Evolutionary conservation across 2,888 invertebrate genomes (phyloP).

Genomic region (Boloria selene): DNA sequence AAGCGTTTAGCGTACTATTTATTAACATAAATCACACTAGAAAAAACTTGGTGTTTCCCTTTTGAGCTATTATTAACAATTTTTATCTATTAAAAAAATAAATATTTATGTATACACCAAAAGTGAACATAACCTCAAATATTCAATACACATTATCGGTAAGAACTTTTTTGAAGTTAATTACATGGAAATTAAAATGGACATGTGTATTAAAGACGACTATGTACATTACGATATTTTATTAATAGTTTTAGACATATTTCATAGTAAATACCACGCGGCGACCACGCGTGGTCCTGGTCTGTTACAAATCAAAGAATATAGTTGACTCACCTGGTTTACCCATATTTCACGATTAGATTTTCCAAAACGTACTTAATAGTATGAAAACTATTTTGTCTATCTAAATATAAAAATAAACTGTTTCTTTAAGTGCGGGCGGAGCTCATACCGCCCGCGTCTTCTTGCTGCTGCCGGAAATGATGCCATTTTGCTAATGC

Average conservation of each 20-base stretch:
- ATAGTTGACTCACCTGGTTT: slow-evolving; percentile 67
- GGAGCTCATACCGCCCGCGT: slow-evolving; percentile 59
- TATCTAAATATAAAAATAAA: slow-evolving; percentile 67
- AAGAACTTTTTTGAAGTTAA: too few relatives aligned
- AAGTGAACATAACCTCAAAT: slow-evolving; percentile 13
- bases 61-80: too few relatives aligned
- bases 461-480: slow-evolving; percentile 65
- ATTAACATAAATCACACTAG: too few relatives aligned
- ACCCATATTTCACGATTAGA: slow-evolving; percentile 54
- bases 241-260: not conserved
- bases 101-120: not conserved
- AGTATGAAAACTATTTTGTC: slow-evolving; percentile 39
- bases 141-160: not conserved
- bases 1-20: too few relatives aligned
- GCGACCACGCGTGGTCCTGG: slow-evolving; percentile 43
- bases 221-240: too few relatives aligned
- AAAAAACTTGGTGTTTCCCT: too few relatives aligned
- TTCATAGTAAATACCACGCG: slow-evolving; percentile 48
- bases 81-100: too few relatives aligned
- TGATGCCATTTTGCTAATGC: slow-evolving; percentile 62
- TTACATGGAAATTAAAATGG: too few relatives aligned
- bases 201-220: too few relatives aligned
- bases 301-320: slow-evolving; percentile 2
- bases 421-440: slow-evolving; percentile 53
- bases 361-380: slow-evolving; percentile 22